A percentile compares a stretch with the other conserved stretches of the same genome.
Evolutionary conservation across 2,888 invertebrate genomes (phyloP).

Genomic region (Limnephilus rhombicus): DNA sequence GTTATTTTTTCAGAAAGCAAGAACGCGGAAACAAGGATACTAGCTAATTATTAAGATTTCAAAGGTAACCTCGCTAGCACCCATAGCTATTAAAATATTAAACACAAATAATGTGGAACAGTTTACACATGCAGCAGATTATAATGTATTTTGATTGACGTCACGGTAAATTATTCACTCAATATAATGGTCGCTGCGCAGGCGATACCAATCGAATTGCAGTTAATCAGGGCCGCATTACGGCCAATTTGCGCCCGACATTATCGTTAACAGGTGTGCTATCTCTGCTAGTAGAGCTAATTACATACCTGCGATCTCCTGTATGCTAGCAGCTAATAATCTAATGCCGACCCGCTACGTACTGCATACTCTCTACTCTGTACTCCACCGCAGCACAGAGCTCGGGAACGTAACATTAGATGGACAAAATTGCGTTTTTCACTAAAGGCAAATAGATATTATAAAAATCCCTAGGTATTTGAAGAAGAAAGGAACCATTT

Average conservation of each 20-base stretch:
- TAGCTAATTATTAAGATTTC: not conserved
- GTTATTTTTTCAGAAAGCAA: too few species aligned
- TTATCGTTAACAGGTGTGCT: slow-evolving; percentile 45
- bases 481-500: too few species aligned
- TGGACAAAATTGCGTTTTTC: not conserved
- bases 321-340: not conserved
- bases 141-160: slow-evolving; percentile 33
- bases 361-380: not conserved
- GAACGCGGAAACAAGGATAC: too few species aligned
- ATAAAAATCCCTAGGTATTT: too few species aligned
- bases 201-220: slow-evolving; percentile 30
- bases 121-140: not conserved
- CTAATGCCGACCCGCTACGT: not conserved
- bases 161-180: slow-evolving; percentile 40
- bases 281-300: slow-evolving; percentile 4
- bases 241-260: slow-evolving; percentile 32
- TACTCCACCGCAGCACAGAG: not conserved
- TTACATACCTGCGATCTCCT: slow-evolving; percentile 9
- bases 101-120: not conserved
- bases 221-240: slow-evolving; percentile 32
- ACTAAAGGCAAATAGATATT: not conserved
- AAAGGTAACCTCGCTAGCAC: not conserved
- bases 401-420: not conserved
- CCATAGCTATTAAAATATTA: not conserved
- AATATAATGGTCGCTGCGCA: slow-evolving; percentile 14